A percentile compares a stretch with the other conserved stretches of the same genome.
Conservation (phyloP, 2,888 invertebrate species). For the Anagyrus pseudococci region DNA sequence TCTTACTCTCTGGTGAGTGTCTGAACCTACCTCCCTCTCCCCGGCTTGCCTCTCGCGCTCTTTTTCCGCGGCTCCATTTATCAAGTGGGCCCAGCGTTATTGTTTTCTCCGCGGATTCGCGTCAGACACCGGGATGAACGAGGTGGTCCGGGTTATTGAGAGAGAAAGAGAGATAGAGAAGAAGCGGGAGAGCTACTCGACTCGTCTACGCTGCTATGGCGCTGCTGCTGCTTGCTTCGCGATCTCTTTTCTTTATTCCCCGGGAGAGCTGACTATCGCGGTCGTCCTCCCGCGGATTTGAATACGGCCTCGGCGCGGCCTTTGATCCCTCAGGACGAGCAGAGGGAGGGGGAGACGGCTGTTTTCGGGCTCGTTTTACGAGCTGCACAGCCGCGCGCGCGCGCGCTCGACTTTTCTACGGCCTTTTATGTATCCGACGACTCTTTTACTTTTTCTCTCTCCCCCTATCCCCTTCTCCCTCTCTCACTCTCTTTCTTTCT, state of each 20-base stretch:
- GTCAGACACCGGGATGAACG: slow-evolving; percentile 48
- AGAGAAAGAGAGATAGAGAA: too few relatives aligned
- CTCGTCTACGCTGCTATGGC: slow-evolving; percentile 6
- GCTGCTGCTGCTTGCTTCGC: not conserved
- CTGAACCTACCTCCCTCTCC: not conserved
- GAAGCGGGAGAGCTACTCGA: too few relatives aligned
- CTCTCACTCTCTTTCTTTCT: too few relatives aligned
- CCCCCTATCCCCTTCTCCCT: too few relatives aligned
- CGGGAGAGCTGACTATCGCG: too few relatives aligned
- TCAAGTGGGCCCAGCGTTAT: slow-evolving; percentile 35
- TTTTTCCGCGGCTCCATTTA: slow-evolving; percentile 31
- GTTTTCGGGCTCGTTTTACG: not conserved
- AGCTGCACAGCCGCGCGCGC: slow-evolving; percentile 1
- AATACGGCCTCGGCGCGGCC: slow-evolving; percentile 21
- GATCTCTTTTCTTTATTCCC: slow-evolving; percentile 47
- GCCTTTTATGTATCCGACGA: not conserved
- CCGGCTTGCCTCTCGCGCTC: not conserved
- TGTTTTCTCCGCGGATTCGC: slow-evolving; percentile 26
- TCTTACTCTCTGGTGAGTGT: slow-evolving; percentile 11
- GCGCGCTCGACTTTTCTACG: slow-evolving; percentile 5
- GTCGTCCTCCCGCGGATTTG: too few relatives aligned
- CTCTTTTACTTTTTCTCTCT: too few relatives aligned
- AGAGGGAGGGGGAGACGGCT: not conserved
- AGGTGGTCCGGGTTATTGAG: slow-evolving; percentile 57
- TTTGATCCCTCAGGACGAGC: too few relatives aligned